Percentiles rank a stretch among this genome's conserved stretches.
These are phyloP conservation scores for Lepilemur septentrionalis DNA, from an alignment of 2,797 vertebrate genomes.

Conservation along the genomic window DNA sequence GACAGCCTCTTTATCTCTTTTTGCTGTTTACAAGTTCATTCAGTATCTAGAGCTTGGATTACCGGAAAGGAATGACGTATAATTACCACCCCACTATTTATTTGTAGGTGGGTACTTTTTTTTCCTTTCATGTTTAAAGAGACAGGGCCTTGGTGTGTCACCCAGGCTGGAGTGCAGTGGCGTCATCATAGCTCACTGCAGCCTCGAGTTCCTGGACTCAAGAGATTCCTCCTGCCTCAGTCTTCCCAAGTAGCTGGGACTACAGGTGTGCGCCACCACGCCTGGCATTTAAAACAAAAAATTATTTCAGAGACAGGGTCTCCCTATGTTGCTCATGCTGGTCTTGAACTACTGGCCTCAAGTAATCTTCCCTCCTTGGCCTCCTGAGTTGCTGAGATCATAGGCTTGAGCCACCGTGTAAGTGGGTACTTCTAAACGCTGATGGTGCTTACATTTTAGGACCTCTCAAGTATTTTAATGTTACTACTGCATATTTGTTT, in stretches of 20 bases:
- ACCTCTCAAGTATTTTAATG: no score
- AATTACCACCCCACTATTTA: neutral
- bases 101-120: neutral
- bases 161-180: neutral
- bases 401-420: neutral
- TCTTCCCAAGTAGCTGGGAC: neutral
- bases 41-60: neutral
- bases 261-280: no score
- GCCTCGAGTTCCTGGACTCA: rapidly evolving
- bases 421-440: no score
- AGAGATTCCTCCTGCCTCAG: neutral
- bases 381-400: neutral
- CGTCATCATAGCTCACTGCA: neutral
- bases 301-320: neutral
- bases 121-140: neutral
- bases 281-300: no score
- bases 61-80: neutral
- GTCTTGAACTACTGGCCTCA: neutral
- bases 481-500: no score
- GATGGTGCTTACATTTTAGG: no score
- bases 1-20: neutral
- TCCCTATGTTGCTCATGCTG: neutral
- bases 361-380: neutral
- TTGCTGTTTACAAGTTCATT: neutral
- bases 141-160: rapidly evolving